phyloP scores from a whole-genome alignment of 2,888 invertebrate genomes.

The Trypoxylon attenuatum region DNA sequence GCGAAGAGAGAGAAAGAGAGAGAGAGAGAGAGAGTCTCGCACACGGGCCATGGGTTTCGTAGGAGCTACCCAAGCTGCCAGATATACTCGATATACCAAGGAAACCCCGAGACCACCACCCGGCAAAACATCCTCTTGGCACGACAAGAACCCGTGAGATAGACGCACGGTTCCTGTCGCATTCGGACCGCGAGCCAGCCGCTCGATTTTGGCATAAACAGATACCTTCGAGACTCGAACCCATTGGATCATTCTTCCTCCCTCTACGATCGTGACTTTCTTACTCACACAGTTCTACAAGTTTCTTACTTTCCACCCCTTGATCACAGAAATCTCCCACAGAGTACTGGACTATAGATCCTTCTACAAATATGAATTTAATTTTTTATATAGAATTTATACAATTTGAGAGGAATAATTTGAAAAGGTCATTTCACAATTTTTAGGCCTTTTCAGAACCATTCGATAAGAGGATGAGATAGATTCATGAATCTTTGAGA shows the following conservation, averaged over 20 bases:
- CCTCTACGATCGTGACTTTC: too few species aligned
- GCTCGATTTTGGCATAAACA: constrained; percentile 15
- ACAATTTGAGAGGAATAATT: too few species aligned
- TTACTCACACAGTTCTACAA: too few species aligned
- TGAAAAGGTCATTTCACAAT: too few species aligned
- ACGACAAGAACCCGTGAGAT: constrained; percentile 50
- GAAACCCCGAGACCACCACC: constrained; percentile 18
- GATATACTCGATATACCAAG: neutral
- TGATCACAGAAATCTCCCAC: too few species aligned
- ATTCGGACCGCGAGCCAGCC: constrained; percentile 23
- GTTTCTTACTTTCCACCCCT: too few species aligned
- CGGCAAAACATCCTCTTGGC: constrained; percentile 51
- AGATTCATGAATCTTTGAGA: too few species aligned
- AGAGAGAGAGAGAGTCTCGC: constrained; percentile 9
- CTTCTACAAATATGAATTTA: too few species aligned
- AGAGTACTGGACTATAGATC: too few species aligned
- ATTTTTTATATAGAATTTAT: too few species aligned
- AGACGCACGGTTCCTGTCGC: constrained; percentile 56
- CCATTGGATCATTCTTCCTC: neutral
- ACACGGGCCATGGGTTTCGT: constrained; percentile 7
- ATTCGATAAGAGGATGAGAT: too few species aligned
- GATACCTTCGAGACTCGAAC: neutral
- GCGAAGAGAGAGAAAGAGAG: constrained; percentile 13
- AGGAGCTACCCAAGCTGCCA: constrained; percentile 3
- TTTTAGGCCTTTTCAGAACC: too few species aligned